Conservation (phyloP, 2,113 vertebrate species). For the rabbit (Oryctolagus cuniculus) region mOryCun1.1 NC_091433.1:39364501-39365000, state of each 20-base stretch:
- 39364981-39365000: background rate
- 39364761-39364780: background rate
- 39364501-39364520: background rate
- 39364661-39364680: background rate
- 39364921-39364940: background rate
- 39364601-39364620: background rate
- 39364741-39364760: background rate
- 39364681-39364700: conserved; percentile 30
- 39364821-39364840: background rate
- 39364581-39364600: background rate
- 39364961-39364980: background rate
- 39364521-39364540: background rate
- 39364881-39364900: background rate
- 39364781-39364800: background rate
- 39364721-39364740: background rate
- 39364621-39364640: background rate
- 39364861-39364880: background rate
- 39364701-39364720: background rate
- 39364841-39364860: background rate
- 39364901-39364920: background rate
- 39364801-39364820: background rate
- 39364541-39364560: background rate
- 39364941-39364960: background rate
- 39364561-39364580: background rate
- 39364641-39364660: background rate